Conservation (phyloP, 2,113 vertebrate genomes). For the Pogonocichla stellata region DNA sequence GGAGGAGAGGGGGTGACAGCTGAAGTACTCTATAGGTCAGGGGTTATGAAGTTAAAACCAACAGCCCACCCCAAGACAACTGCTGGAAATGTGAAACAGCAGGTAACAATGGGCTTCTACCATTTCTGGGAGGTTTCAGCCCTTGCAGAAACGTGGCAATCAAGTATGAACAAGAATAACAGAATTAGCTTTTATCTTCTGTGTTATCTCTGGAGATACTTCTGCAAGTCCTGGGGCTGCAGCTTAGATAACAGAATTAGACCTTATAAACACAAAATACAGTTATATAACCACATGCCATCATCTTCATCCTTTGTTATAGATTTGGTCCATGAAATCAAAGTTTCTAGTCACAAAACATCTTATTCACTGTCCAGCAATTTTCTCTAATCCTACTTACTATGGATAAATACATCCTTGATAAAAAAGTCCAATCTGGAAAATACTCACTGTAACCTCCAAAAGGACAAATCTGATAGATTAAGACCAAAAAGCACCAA, state of each 20-base stretch:
- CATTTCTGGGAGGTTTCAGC: neutral
- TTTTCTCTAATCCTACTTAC: neutral
- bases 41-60: neutral
- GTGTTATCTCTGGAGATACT: neutral
- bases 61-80: rapidly evolving
- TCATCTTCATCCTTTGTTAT: neutral
- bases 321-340: neutral
- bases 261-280: neutral
- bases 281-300: neutral
- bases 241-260: neutral
- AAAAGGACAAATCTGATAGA: neutral
- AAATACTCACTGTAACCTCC: neutral
- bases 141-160: rapidly evolving
- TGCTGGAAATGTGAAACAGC: neutral
- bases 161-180: neutral
- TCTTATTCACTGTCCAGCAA: neutral
- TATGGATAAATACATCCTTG: neutral
- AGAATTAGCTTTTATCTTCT: neutral
- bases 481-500: neutral
- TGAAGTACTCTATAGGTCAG: neutral
- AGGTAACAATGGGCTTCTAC: neutral
- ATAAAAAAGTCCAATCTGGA: neutral
- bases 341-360: neutral
- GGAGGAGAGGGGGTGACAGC: neutral
- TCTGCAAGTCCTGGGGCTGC: neutral